A percentile compares a stretch with the other conserved stretches of the same genome.
These are phyloP conservation scores for Novumbra hubbsi DNA, from an alignment of 2,797 vertebrate species.

Conservation along the genomic window DNA sequence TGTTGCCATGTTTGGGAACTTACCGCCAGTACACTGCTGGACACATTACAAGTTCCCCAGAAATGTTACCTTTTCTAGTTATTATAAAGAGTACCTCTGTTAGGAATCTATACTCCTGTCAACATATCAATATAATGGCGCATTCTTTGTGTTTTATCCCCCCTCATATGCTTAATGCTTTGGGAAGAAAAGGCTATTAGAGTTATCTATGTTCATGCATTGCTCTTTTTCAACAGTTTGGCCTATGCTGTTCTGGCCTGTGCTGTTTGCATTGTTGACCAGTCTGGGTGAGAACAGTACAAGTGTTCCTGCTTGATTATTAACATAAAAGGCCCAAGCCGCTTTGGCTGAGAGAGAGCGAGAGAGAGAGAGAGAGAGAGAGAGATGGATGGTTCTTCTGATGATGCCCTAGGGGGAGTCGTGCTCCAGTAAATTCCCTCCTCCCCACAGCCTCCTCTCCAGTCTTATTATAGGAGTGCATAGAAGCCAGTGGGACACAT, in stretches of 20 bases:
- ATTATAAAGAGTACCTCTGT: no score
- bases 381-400: conserved; percentile 41
- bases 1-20: no score
- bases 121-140: neutral
- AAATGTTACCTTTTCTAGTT: no score
- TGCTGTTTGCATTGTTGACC: conserved; percentile 18
- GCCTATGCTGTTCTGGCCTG: conserved; percentile 38
- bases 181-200: neutral
- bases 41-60: no score
- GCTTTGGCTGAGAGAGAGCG: conserved; percentile 35
- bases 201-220: neutral
- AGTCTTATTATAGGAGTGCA: conserved; percentile 52
- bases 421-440: conserved; percentile 56
- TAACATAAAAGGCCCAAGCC: conserved; percentile 26
- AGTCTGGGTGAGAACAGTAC: conserved; percentile 19
- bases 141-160: neutral
- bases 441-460: conserved; percentile 41
- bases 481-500: conserved; percentile 33
- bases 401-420: conserved; percentile 49
- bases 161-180: conserved; percentile 12
- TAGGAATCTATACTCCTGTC: neutral
- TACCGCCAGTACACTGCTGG: no score
- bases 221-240: conserved; percentile 33
- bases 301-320: conserved; percentile 38
- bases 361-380: neutral